A percentile compares a stretch with the other conserved stretches of the same genome.
Conservation (phyloP, 2,113 vertebrate genomes). For the Ancistrus triradiatus region DNA sequence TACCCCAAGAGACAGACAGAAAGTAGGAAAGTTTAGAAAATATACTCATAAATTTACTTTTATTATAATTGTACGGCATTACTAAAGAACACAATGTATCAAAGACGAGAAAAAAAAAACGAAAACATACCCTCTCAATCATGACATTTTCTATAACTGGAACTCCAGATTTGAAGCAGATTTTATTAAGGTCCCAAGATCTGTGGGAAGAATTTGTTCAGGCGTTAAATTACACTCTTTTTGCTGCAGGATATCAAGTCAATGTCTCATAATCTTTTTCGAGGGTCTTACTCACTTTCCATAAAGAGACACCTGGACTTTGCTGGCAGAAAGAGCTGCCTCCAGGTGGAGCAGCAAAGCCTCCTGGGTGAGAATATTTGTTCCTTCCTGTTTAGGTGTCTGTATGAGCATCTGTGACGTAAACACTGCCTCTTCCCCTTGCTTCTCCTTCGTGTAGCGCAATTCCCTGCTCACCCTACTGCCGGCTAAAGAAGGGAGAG, state of each 20-base stretch:
- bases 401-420: constrained; percentile 97
- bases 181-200: constrained; percentile 98
- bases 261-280: not conserved
- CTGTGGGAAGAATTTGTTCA: constrained; percentile 57
- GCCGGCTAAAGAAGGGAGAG: constrained; percentile 70
- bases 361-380: constrained; percentile 86
- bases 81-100: not conserved
- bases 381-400: constrained; percentile 84
- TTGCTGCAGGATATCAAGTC: not conserved
- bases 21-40: too few relatives aligned
- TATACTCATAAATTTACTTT: too few relatives aligned
- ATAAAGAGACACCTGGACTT: constrained; percentile 93
- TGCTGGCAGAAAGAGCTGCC: constrained; percentile 88
- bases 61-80: too few relatives aligned
- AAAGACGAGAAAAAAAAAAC: not conserved
- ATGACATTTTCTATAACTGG: constrained; percentile 97
- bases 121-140: constrained; percentile 88
- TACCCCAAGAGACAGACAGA: too few relatives aligned
- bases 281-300: constrained; percentile 84
- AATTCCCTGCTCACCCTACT: constrained; percentile 94
- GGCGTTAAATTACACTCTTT: not conserved
- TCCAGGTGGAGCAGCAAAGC: constrained; percentile 90
- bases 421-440: constrained; percentile 91
- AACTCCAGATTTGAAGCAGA: constrained; percentile 97
- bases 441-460: constrained; percentile 92